These are phyloP conservation scores for Nannoperca australis DNA, from an alignment of 2,797 vertebrate genomes.

Conservation along the genomic window DNA sequence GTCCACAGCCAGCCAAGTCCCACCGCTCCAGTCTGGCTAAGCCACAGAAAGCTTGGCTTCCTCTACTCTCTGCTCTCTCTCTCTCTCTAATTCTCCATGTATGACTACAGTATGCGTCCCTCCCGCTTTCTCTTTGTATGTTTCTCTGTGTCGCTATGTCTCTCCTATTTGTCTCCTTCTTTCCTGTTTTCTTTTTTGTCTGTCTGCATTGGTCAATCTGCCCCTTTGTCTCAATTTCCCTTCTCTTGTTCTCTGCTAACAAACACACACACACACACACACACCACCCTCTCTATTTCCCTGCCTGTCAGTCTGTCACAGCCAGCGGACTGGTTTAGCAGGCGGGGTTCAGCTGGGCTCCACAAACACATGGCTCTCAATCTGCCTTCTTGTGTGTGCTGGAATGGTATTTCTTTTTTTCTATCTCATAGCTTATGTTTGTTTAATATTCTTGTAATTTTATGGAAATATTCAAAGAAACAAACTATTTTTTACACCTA, in stretches of 20 bases:
- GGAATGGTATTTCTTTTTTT: slow-evolving; percentile 67
- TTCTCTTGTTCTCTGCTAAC: slow-evolving; percentile 39
- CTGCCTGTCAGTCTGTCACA: slow-evolving; percentile 76
- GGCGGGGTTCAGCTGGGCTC: slow-evolving; percentile 77
- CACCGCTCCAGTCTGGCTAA: slow-evolving; percentile 84
- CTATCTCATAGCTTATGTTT: slow-evolving; percentile 21
- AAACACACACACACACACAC: slow-evolving; percentile 19
- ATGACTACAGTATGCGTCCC: slow-evolving; percentile 50
- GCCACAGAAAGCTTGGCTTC: slow-evolving; percentile 79
- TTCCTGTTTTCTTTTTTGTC: slow-evolving; percentile 49
- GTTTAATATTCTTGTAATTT: slow-evolving; percentile 23
- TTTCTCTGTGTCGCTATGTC: slow-evolving; percentile 51
- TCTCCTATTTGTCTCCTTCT: slow-evolving; percentile 40
- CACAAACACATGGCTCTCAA: slow-evolving; percentile 77
- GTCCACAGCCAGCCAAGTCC: slow-evolving; percentile 85
- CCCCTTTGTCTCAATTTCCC: slow-evolving; percentile 61
- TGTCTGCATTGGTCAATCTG: slow-evolving; percentile 60
- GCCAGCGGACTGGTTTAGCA: slow-evolving; percentile 77
- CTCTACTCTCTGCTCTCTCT: slow-evolving; percentile 59
- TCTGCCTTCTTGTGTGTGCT: slow-evolving; percentile 74
- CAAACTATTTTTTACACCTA: slow-evolving; percentile 6
- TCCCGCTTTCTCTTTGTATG: slow-evolving; percentile 52
- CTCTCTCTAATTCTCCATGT: slow-evolving; percentile 63
- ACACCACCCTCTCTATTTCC: slow-evolving; percentile 60
- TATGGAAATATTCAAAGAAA: slow-evolving; percentile 7